A percentile compares a stretch with the other conserved stretches of the same genome.
These are phyloP conservation scores for Chromobotia macracanthus DNA, from an alignment of 2,797 vertebrate genomes.

Conservation along the genomic window DNA sequence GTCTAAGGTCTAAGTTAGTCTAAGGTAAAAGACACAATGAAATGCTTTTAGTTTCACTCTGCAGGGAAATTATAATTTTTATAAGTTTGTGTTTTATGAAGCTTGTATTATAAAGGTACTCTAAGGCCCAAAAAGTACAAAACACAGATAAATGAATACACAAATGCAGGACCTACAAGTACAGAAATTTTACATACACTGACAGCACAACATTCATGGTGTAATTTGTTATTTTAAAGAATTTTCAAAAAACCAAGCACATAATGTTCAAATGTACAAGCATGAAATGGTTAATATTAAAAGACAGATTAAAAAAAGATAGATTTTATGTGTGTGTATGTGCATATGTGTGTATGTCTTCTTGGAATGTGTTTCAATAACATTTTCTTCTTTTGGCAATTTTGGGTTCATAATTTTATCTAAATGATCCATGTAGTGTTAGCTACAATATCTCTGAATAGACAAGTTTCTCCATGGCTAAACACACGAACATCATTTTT, in stretches of 20 bases:
- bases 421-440: not conserved
- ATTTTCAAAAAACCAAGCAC: too few species aligned
- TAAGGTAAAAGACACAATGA: not conserved
- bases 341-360: too few species aligned
- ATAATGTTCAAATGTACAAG: too few species aligned
- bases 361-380: not conserved
- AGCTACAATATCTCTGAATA: not conserved
- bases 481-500: not conserved
- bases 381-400: not conserved
- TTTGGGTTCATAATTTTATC: not conserved
- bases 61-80: not conserved
- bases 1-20: too few species aligned
- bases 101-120: not conserved
- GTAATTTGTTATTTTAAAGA: too few species aligned
- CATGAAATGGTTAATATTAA: too few species aligned
- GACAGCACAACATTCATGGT: too few species aligned
- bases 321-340: too few species aligned
- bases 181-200: too few species aligned
- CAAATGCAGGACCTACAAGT: too few species aligned
- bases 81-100: not conserved
- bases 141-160: not conserved
- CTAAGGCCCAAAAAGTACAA: not conserved
- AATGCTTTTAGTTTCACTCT: not conserved
- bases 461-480: not conserved
- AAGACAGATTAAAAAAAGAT: too few species aligned